Evolutionary conservation across 2,797 vertebrate genomes (phyloP), one percentile per base, ranked within the genome.

Genomic region (Uromys caudimaculatus): DNA sequence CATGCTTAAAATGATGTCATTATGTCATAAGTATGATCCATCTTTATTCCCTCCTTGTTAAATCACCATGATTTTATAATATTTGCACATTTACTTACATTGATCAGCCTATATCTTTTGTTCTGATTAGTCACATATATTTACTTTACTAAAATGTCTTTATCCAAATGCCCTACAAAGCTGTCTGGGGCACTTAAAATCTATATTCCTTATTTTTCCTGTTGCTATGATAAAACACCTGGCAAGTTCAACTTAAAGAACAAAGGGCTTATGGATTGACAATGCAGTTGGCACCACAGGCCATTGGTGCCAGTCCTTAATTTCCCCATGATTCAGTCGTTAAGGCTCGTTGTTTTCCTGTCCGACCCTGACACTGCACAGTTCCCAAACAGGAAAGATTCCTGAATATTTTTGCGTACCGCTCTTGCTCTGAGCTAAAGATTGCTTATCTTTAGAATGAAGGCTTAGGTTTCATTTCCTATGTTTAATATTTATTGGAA

Each of bases 371-470:
- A 32, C 12, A 4, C 50, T 83, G 67, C 54, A 4, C 71, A 79
- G 50, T 29, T 16, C 19, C 32, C 23, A 8, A 29, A 24, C 12
- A 54, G 56, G 62, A 89, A 89, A 93, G 41, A 27, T 24, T 82
- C 41, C 44, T 50, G 4, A 79, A 64, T 29, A 64, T 78, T 89
- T 88, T 62, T 58, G n/a, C 83, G 12, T 32, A 62, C 60, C n/a
- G 24, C 13, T 16, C 29, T 78, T 88, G 44, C 38, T 81, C 44
- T 4, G 16, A 52, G 16, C 9, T 90, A 79, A 76, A 2, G 2
- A 10, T 67, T 92, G 94, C 69, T 96, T 76, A 81, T 41, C 58
- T 79, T 47, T 83, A 71, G 93, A 93, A 94, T 86, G 56, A 85
- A 95, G 47, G 7, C 50, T 85, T 47, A 38, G 38, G 32, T 85